Base-by-base conservation (phyloP, 2,888 invertebrate species). In the Cecidostiba fungosa region DNA sequence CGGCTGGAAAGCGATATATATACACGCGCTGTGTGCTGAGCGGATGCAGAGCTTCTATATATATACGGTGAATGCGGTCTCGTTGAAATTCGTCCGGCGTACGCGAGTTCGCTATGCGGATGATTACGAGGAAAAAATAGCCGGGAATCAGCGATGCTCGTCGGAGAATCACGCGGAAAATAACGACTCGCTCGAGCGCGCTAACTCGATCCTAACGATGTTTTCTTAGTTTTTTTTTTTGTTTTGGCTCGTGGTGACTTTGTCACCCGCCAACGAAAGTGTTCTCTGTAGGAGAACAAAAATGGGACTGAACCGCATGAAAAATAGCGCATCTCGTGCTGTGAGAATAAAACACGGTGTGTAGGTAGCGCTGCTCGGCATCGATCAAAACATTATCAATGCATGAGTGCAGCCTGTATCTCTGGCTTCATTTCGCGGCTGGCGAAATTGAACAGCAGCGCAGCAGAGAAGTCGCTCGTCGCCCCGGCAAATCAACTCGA, bases 361-460 rank as follows among this genome's bases (percentile, higher is more conserved):
- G 29, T 47, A 12, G 23, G 29, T 47, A 12, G 23, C 62, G 29
- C 62, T 29, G 73, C 36, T 73, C 81, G 29, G n/a, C 74, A 74
- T 81, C 81, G 81, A 81, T 81, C 74, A 81, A 73, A 74, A 74
- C 32, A 81, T 81, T 81, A 81, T 62, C 74, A 59, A 81, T 81
- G 81, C 62, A 81, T 81, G 81, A 81, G 19, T n/a, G 62, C 54
- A 39, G 36, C 5, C 36, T 66, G 62, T 77, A 39, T 59, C 29
- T 54, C 32, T 32, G 50, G 26, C 23, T 59, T 77, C 43, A 62
- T 77, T 77, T 62, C 66, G 78, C 36, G 36, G 43, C 43, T 39
- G 72, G 32, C n/a, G 39, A 19, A 43, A 36, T 39, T 66, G 66
- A 26, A 66, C 14, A 66, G 29, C 10, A 29, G 14, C 6, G 59